These are phyloP conservation scores for Ephialtes manifestator DNA, from an alignment of 2,888 invertebrate species.

Conservation along the genomic window DNA sequence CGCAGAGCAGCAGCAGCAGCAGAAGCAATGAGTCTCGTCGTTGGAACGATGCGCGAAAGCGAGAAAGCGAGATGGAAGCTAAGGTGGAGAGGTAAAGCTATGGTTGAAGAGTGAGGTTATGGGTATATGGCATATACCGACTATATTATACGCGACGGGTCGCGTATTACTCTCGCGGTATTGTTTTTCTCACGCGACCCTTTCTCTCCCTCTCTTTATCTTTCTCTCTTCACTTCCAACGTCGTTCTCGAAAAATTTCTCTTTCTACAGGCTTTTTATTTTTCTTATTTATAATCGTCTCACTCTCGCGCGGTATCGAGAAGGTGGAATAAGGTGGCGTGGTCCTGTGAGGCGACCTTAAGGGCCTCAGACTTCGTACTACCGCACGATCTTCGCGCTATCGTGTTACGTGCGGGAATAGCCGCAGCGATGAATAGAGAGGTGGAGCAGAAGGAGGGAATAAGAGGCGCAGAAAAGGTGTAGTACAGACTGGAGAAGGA, in stretches of 20 bases:
- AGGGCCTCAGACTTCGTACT: conserved; percentile 58
- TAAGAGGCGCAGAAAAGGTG: conserved; percentile 50
- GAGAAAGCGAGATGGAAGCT: conserved; percentile 61
- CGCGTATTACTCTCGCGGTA: conserved; percentile 72
- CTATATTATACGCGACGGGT: conserved; percentile 60
- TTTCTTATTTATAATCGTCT: conserved; percentile 47
- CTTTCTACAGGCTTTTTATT: conserved; percentile 34
- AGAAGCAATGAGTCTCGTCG: conserved; percentile 53
- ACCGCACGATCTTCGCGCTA: conserved; percentile 66
- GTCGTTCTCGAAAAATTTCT: conserved; percentile 71
- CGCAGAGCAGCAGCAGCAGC: conserved; percentile 45
- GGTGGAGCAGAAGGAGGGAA: conserved; percentile 51
- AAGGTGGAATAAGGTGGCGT: conserved; percentile 56
- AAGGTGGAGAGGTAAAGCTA: conserved; percentile 50
- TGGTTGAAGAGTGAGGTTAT: conserved; percentile 45
- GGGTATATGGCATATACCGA: conserved; percentile 42
- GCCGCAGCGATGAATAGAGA: conserved; percentile 64
- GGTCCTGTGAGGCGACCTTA: conserved; percentile 50
- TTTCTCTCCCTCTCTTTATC: not conserved
- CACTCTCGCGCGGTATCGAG: conserved; percentile 57
- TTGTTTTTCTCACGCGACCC: conserved; percentile 76
- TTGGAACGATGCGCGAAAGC: conserved; percentile 52
- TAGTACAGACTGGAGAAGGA: conserved; percentile 8
- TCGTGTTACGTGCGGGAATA: conserved; percentile 67
- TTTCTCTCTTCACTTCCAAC: conserved; percentile 54